phyloP scores from a whole-genome alignment of 2,888 invertebrate species.

The Siphonodentalium dalli region DNA sequence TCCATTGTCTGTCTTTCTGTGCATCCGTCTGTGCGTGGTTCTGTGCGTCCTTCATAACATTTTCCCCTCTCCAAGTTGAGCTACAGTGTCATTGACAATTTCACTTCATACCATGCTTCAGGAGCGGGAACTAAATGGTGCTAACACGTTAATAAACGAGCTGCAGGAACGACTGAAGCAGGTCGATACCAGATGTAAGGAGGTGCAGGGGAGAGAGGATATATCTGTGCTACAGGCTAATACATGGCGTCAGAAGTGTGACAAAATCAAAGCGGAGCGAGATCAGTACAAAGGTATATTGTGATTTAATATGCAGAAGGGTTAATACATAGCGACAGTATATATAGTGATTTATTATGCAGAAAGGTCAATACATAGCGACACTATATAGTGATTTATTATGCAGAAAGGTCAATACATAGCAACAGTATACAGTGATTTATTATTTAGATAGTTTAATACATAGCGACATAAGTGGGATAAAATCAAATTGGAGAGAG shows the following conservation, averaged over 20 bases:
- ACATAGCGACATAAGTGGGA: constrained; percentile 51
- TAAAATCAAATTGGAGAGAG: constrained; percentile 33
- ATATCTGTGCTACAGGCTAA: constrained; percentile 39
- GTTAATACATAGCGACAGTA: too few relatives aligned
- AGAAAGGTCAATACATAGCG: too few relatives aligned
- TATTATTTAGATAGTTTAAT: constrained; percentile 36
- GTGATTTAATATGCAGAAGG: too few relatives aligned
- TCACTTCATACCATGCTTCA: too few relatives aligned
- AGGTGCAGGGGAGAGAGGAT: constrained; percentile 36
- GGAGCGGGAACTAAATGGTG: constrained; percentile 47
- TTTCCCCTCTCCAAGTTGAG: too few relatives aligned
- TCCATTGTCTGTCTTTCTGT: too few relatives aligned
- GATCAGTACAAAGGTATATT: constrained; percentile 43
- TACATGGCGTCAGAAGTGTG: constrained; percentile 51
- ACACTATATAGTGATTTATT: too few relatives aligned
- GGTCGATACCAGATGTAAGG: constrained; percentile 39
- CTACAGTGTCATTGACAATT: too few relatives aligned
- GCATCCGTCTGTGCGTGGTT: too few relatives aligned
- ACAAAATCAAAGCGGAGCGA: constrained; percentile 31
- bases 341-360: too few relatives aligned
- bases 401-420: too few relatives aligned
- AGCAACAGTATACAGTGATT: too few relatives aligned
- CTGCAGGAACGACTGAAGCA: constrained; percentile 40
- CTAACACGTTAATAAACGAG: constrained; percentile 43
- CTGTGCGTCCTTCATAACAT: background rate